Evolutionary conservation across 1,140 invertebrate genomes (phyloP), one percentile per base, ranked within the genome.

Genomic region (Formica exsecta): DNA sequence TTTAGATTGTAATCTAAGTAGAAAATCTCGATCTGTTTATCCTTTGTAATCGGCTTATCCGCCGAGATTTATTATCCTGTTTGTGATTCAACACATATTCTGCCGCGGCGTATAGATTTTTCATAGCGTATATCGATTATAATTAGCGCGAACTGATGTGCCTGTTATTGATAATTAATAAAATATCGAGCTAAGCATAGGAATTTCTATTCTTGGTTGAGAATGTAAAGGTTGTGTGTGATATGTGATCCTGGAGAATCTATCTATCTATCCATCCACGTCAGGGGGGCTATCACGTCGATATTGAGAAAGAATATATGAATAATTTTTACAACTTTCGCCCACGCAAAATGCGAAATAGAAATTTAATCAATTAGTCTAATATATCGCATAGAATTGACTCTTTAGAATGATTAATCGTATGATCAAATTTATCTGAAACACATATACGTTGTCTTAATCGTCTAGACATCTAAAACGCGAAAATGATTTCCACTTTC

Each of bases 71-170:
- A 59, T 77, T 59, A 38, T 51, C 19, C 36, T n/a, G 13, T 57
- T n/a, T 64, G 41, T 71, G 32, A 19, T 70, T 66, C 22, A 65
- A 3, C 68, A 59, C 62, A 29, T 38, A 73, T 62, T 41, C 70
- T 54, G 2, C 16, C 29, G 41, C 29, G 22, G 19, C 65, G 9
- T 32, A 51, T 29, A 51, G 16, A 68, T n/a, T 25, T 36, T 51
- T 36, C 25, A 48, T 48, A 48, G 61, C n/a, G 16, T 61, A 64
- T 73, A 87, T 44, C 29, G 51, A 54, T 79, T 68, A 44, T 51
- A 44, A 59, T 41, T 64, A 80, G 44, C 44, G 51, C 75, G 13
- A 87, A 89, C 86, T 80, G 61, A 89, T 80, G 88, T 87, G 86
- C 88, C 86, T 87, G 70, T 87, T 41, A 66, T 81, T 76, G 61